Base-by-base conservation (phyloP, 1,140 invertebrate genomes). In the Cataglyphis hispanica region DNA sequence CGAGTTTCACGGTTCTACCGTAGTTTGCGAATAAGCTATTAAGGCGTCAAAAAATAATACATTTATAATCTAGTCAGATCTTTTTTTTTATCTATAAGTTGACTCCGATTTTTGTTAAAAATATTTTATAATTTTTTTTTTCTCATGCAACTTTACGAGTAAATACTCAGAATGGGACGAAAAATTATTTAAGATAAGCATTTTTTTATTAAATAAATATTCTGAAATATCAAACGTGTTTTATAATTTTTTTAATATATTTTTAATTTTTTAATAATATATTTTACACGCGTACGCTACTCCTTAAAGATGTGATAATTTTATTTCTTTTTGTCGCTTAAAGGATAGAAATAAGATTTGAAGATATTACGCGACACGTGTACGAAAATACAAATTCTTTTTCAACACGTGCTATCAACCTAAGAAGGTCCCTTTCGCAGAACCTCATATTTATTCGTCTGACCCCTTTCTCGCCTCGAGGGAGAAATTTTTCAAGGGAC, bases 21-120 rank as follows among this genome's bases (percentile, higher is more conserved):
- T 56, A 81, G 37, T 72, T 83, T 83, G 5, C 16, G 8, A 83
- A 61, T 27, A 46, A 60, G 67, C 25, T 22, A 22, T n/a, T 13
- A 19, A 53, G 16, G 8, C 8, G 53, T 2, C 19, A 8, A 60
- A 25, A 74, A 72, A 72, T 16, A 34, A 22, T 72, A 7, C 66
- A 13, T 25, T 46, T 16, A 34, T 58, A n/a, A 60, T 34, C 53
- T 43, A 69, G 10, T 50, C 10, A 6, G 34, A 16, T 37, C 69
- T 6, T 10, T 80, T 6, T 10, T 58, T 83, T 22, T 43, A 25
- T 40, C 13, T n/a, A 19, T 22, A 53, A 70, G 2, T 60, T 72
- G 19, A 80, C n/a, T 13, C n/a, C n/a, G 1, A 31, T 16, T 58
- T 56, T 16, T 3, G 13, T 58, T 31, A 6, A 2, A 5, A 76